Percentiles rank a stretch among this genome's conserved stretches.
These are phyloP conservation scores for Maccullochella peelii DNA, from an alignment of 2,113 vertebrate genomes.

Conservation along the genomic window DNA sequence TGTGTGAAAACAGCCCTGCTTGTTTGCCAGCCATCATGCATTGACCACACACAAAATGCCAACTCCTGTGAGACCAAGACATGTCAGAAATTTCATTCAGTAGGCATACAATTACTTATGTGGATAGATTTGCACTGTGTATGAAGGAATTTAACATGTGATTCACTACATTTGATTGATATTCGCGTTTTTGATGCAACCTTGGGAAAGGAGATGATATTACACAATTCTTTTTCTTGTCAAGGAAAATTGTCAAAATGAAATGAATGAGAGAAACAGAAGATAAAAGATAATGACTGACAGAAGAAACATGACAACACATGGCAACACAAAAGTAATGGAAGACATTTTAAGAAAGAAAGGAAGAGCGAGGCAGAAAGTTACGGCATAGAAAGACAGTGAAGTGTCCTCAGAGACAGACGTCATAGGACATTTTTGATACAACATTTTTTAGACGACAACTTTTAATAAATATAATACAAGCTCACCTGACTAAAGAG, in stretches of 20 bases:
- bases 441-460: no score
- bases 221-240: not conserved
- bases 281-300: not conserved
- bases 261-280: not conserved
- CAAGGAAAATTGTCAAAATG: not conserved
- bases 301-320: not conserved
- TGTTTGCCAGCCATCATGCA: slow-evolving; percentile 63
- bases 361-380: not conserved
- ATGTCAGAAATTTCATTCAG: slow-evolving; percentile 26
- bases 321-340: not conserved
- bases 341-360: not conserved
- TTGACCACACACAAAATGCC: slow-evolving; percentile 62
- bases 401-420: not conserved
- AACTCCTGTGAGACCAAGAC: slow-evolving; percentile 33
- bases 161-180: not conserved
- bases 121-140: not conserved
- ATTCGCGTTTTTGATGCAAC: not conserved
- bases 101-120: not conserved
- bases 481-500: not conserved
- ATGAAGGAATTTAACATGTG: not conserved
- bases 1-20: slow-evolving; percentile 45
- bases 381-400: not conserved
- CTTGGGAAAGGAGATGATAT: not conserved
- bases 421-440: no score
- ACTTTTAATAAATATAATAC: not conserved